Evolutionary conservation across 35 echinoderm and acorn worm genomes (phyloP).

Genomic region (Lytechinus pictus): DNA sequence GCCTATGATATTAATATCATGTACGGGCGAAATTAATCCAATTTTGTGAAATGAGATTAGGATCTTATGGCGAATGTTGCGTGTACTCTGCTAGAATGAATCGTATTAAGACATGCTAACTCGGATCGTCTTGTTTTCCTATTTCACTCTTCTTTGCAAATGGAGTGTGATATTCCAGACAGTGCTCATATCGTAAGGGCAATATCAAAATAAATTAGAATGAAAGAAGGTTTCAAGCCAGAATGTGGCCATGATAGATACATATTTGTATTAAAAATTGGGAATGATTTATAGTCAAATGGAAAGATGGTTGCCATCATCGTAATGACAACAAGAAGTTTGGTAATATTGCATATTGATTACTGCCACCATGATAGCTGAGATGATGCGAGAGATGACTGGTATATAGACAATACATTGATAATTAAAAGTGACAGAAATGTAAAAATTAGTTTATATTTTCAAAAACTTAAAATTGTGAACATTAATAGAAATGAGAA

Average conservation of each 20-base stretch:
- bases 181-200: background rate
- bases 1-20: background rate
- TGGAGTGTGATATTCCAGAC: background rate
- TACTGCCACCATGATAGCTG: no score
- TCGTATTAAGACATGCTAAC: background rate
- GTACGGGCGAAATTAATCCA: background rate
- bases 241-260: background rate
- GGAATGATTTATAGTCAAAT: background rate
- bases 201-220: background rate
- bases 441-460: no score
- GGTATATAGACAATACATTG: no score
- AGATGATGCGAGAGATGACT: no score
- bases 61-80: constrained; percentile 9
- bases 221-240: background rate
- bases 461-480: no score
- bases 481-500: no score
- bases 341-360: background rate
- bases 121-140: background rate
- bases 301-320: background rate
- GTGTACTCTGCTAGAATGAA: background rate
- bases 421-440: no score
- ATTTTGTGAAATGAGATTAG: background rate
- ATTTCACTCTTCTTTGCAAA: background rate
- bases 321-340: background rate
- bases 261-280: background rate